Percentiles rank a stretch among this genome's conserved stretches.
Conservation (phyloP, 1,140 invertebrate species). For the Lanistes nyassanus region DNA sequence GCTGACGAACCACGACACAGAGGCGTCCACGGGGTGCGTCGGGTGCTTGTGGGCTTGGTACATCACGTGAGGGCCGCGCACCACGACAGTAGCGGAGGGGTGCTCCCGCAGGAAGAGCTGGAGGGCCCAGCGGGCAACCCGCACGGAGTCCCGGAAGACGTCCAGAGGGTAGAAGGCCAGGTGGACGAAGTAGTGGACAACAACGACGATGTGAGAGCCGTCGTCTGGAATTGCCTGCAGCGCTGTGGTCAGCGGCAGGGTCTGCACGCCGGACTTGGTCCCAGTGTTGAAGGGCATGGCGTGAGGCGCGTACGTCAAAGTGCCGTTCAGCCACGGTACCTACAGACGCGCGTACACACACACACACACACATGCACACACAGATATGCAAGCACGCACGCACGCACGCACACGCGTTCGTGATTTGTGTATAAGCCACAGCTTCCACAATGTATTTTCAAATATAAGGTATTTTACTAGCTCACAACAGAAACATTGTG, state of each 20-base stretch:
- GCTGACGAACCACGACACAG: not conserved
- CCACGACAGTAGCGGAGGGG: conserved; percentile 16
- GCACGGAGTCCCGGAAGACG: conserved; percentile 5
- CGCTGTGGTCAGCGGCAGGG: not conserved
- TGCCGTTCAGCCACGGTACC: not conserved
- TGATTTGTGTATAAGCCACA: too few species aligned
- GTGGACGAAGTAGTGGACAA: conserved; percentile 21
- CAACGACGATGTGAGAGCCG: not conserved
- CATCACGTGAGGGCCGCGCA: conserved; percentile 18
- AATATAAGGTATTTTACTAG: too few species aligned
- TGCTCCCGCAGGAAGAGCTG: not conserved
- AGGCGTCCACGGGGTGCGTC: conserved; percentile 6
- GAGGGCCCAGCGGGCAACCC: not conserved
- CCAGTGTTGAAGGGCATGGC: conserved; percentile 14
- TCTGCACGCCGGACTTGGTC: not conserved
- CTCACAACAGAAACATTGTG: too few species aligned
- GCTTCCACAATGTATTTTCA: too few species aligned
- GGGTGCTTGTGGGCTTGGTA: not conserved
- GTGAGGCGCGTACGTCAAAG: not conserved
- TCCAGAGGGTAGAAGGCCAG: conserved; percentile 8
- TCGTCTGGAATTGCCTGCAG: not conserved
- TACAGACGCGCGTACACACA: not conserved
- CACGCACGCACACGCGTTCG: conserved; percentile 10
- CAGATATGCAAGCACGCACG: conserved; percentile 1
- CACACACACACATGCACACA: conserved; percentile 8